Evolutionary conservation across 2,888 invertebrate genomes (phyloP), one percentile per base, ranked within the genome.

Genomic region (Hedya salicella): DNA sequence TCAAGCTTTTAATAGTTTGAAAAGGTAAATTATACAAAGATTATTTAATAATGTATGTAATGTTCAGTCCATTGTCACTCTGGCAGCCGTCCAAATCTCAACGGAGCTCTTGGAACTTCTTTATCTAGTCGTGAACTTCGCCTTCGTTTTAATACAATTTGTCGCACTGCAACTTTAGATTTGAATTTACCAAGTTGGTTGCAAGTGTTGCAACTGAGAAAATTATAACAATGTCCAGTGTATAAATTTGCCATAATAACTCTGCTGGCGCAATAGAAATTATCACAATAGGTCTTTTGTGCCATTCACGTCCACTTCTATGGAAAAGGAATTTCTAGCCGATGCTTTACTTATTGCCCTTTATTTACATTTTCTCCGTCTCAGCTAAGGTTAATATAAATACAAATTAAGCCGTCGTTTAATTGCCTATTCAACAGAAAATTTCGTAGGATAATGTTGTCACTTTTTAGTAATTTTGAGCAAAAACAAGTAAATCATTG

Each of bases 11-110:
- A 25, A n/a, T n/a, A 25, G 25, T 25, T 25, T 2, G 4, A 25
- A 25, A 4, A 6, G 6, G 25, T n/a, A 25, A 25, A 25, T 25
- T 25, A 5, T 49, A 46, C 19, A 39, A 14, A 62, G 19, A 68
- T 72, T 68, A 72, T 75, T 71, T 60, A 71, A 73, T 72, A 70
- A 70, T 73, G 73, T 70, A 73, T 62, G 49, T 70, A 67, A 72
- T 53, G 30, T 39, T 39, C 70, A 54, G 68, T 67, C 68, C 73
- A 71, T 59, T 70, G 68, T 73, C 57, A 67, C 68, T 62, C 69
- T 67, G 68, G 68, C 69, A 65, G 53, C 65, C 68, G 70, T 68
- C 52, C 63, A 53, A 62, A 56, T 67, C 49, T 60, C 42, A 6
- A n/a, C 32, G 30, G 54, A 56, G 46, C 57, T 64, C 25, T 57